Evolutionary conservation across 2,888 invertebrate genomes (phyloP).

Genomic region (Ornithoptera priamus): DNA sequence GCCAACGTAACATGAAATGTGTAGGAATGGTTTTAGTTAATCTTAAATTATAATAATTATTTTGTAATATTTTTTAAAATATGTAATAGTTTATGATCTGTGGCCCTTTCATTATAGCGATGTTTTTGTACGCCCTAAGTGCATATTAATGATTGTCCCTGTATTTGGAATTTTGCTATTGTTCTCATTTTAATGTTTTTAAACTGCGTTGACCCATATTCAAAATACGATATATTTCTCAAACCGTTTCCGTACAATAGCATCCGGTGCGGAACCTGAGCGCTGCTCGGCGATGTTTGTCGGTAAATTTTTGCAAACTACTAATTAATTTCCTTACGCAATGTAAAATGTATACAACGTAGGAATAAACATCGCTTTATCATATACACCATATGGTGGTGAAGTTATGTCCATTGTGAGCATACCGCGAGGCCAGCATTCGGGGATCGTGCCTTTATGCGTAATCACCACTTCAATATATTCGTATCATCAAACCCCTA

Average conservation of each 20-base stretch:
- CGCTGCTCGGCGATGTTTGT: background rate
- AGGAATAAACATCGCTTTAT: background rate
- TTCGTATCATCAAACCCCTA: slow-evolving; percentile 8
- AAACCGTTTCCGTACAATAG: background rate
- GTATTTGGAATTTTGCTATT: too few species aligned
- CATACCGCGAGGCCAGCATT: background rate
- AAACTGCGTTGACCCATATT: background rate
- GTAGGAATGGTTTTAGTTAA: too few species aligned
- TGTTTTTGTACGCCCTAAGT: background rate
- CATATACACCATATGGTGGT: background rate
- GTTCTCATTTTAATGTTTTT: background rate
- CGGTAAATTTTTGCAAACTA: background rate
- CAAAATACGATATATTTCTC: background rate
- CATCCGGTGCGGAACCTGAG: background rate
- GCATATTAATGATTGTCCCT: too few species aligned
- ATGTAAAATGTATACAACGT: background rate
- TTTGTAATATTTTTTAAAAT: too few species aligned
- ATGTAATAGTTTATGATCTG: background rate
- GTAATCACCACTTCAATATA: background rate
- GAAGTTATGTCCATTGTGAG: background rate
- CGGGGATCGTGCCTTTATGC: background rate
- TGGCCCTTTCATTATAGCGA: background rate
- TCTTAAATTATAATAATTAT: too few species aligned
- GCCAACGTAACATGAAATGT: too few species aligned
- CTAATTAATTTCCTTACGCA: background rate